Conservation (phyloP, 2,888 invertebrate genomes). For the Aphodius granarius region DNA sequence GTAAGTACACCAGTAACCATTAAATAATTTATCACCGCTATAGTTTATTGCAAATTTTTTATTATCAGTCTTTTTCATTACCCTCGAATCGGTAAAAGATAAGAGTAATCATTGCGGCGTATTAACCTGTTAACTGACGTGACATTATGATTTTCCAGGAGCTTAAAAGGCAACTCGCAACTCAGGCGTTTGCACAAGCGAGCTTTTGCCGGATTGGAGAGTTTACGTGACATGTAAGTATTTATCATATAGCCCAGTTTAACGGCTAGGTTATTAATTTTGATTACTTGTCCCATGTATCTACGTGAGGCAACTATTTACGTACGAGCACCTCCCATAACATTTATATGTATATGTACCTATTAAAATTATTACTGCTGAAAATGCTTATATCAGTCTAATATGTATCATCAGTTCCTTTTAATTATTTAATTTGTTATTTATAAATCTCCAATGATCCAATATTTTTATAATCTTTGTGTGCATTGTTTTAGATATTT, state of each 20-base stretch:
- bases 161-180: slow-evolving; percentile 71
- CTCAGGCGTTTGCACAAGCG: slow-evolving; percentile 64
- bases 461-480: too few species aligned
- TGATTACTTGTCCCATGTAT: not conserved
- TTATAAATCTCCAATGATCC: too few species aligned
- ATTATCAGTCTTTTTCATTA: not conserved
- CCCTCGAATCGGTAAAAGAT: not conserved
- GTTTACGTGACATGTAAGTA: slow-evolving; percentile 72
- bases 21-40: not conserved
- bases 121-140: not conserved
- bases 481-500: too few species aligned
- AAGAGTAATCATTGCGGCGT: not conserved
- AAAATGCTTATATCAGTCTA: too few species aligned
- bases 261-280: not conserved
- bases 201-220: slow-evolving; percentile 70
- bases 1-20: slow-evolving; percentile 50
- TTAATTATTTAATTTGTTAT: too few species aligned
- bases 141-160: slow-evolving; percentile 56
- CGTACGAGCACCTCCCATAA: too few species aligned
- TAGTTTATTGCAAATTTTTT: too few species aligned
- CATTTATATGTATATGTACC: too few species aligned
- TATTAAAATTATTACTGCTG: too few species aligned
- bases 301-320: too few species aligned
- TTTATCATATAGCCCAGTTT: not conserved
- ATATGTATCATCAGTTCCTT: too few species aligned